Base-by-base conservation (phyloP, 1,140 invertebrate genomes). In the Drosophila kikkawai region DNA sequence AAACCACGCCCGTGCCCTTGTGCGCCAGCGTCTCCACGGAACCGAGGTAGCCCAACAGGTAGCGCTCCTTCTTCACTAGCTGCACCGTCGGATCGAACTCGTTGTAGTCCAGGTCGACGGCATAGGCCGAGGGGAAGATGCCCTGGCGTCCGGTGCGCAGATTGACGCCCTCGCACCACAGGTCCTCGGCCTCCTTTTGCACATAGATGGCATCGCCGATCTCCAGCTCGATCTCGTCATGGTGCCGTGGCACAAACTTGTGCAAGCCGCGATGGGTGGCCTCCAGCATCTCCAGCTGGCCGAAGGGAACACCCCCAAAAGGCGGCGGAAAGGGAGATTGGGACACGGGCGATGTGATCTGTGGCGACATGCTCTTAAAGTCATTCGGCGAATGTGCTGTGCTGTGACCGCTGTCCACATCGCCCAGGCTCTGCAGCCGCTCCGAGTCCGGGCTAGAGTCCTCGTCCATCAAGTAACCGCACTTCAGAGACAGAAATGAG, bases 91-190 rank as follows among this genome's bases (percentile, higher is more conserved):
- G 97, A 94, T 98, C 97, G 88, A 98, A 98, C 80, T 98, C 97
- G 88, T 97, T 97, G 93, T 99, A 98, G 80, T 99, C 98, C 93
- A 99, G 96, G 91, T 99, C 98, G 4, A 98, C 98, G 7, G 98
- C 98, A 92, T 99, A 99, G 15, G 98, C 98, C 51, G 97, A 97
- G 1, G 98, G 99, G 92, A 99, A 99, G 56, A 99, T 98, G 12
- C 99, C 99, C 93, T 97, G 96, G 61, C 97, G 94, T 26, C 97
- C 97, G 1, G 98, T 98, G 76, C 98, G 94, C 51, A 99, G 93
- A 94, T 99, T 99, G 1, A 99, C 97, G 95, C 96, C 98, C 96
- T 99, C 98, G 94, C 98, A 99, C 98, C 99, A 99, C 50, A 99
- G 94, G 93, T 99, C 98, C 79, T 99, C 98, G 13, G 96, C 97